A percentile compares a stretch with the other conserved stretches of the same genome.
These are phyloP conservation scores for Leptinotarsa texana DNA, from an alignment of 1,140 invertebrate species.

Conservation along the genomic window DNA sequence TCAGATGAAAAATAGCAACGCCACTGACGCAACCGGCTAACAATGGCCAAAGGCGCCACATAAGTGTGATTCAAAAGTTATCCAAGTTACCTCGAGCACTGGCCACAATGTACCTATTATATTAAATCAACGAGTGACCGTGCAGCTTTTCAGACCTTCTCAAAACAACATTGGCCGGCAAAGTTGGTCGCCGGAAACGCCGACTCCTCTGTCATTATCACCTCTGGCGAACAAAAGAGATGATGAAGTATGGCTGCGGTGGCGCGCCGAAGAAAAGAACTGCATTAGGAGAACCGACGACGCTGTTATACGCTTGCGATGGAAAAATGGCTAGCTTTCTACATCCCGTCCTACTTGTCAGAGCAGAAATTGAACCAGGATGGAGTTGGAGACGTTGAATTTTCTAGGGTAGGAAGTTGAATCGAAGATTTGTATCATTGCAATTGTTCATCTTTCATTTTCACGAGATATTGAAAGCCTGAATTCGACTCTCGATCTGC, in stretches of 20 bases:
- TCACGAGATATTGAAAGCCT: too few species aligned
- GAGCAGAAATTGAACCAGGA: too few species aligned
- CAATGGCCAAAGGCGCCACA: constrained; percentile 42
- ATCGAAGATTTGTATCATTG: too few species aligned
- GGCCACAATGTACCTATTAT: constrained; percentile 51
- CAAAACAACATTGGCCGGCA: constrained; percentile 44
- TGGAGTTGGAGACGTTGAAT: too few species aligned
- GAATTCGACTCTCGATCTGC: too few species aligned
- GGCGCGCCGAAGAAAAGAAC: constrained; percentile 41
- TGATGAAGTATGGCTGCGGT: constrained; percentile 52
- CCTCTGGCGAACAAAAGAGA: constrained; percentile 52
- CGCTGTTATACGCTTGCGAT: background rate
- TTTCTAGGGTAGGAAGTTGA: too few species aligned
- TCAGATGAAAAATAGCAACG: background rate
- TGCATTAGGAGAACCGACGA: constrained; percentile 46
- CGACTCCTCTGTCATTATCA: constrained; percentile 53
- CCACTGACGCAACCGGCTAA: constrained; percentile 25
- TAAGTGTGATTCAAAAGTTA: constrained; percentile 42
- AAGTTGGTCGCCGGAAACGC: constrained; percentile 48
- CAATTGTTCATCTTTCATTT: too few species aligned
- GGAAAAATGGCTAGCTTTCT: background rate
- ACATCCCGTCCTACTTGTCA: background rate
- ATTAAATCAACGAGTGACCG: constrained; percentile 49
- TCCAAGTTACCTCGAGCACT: constrained; percentile 40
- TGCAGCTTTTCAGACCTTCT: constrained; percentile 33